Conservation (phyloP, 1,140 invertebrate species). For the Drosophila takahashii region DNA sequence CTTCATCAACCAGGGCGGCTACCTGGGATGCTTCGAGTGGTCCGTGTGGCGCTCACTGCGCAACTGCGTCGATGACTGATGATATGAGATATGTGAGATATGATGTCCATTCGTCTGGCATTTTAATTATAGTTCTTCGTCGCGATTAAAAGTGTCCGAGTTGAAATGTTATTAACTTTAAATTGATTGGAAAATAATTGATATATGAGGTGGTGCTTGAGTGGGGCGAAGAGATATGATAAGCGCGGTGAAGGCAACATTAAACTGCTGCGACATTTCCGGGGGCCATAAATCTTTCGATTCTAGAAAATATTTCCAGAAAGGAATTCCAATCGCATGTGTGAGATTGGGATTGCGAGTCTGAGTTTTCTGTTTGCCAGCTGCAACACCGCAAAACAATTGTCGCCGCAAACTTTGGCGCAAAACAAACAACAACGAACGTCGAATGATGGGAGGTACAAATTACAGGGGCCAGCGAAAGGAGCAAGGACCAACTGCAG, state of each 20-base stretch:
- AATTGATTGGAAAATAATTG: slow-evolving; percentile 76
- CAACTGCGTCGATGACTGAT: slow-evolving; percentile 27
- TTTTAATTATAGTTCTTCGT: slow-evolving; percentile 27
- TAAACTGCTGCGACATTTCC: slow-evolving; percentile 2
- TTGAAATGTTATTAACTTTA: slow-evolving; percentile 59
- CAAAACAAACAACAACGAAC: slow-evolving; percentile 58
- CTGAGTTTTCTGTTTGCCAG: slow-evolving; percentile 6
- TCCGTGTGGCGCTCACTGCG: slow-evolving; percentile 48
- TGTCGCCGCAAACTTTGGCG: slow-evolving; percentile 73
- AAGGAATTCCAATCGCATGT: slow-evolving; percentile 46
- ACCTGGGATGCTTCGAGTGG: slow-evolving; percentile 61
- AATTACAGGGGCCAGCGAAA: slow-evolving; percentile 56
- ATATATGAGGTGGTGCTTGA: slow-evolving; percentile 26
- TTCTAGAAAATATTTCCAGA: slow-evolving; percentile 39
- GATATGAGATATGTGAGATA: background rate
- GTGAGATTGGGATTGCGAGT: slow-evolving; percentile 24
- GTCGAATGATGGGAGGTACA: slow-evolving; percentile 37
- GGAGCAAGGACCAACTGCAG: slow-evolving; percentile 31
- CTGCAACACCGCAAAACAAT: slow-evolving; percentile 64
- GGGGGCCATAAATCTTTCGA: slow-evolving; percentile 38
- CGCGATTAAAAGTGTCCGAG: slow-evolving; percentile 58
- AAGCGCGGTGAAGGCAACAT: slow-evolving; percentile 15
- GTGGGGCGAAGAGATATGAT: slow-evolving; percentile 53
- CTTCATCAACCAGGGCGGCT: slow-evolving; percentile 55
- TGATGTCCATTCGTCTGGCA: too few species aligned